phyloP scores from a whole-genome alignment of 1,140 invertebrate species.

The Hylyphantes graminicola region DNA sequence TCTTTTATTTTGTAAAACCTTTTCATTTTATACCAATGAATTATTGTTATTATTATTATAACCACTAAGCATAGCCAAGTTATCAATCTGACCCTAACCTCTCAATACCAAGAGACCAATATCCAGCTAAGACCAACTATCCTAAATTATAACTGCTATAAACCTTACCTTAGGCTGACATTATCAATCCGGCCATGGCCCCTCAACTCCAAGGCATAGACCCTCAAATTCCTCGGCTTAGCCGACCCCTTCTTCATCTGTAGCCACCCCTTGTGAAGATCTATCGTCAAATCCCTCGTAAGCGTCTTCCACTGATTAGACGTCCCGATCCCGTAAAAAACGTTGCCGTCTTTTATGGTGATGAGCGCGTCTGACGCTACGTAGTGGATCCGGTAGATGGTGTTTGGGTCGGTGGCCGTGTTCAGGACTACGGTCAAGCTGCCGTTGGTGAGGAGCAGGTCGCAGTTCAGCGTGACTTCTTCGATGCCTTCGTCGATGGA shows the following conservation, averaged over 20 bases:
- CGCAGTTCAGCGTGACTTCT: conserved; percentile 50
- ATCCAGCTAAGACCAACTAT: too few species aligned
- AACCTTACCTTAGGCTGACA: conserved; percentile 73
- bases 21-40: too few species aligned
- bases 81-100: too few species aligned
- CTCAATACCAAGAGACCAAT: too few species aligned
- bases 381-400: conserved; percentile 85
- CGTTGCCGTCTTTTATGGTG: conserved; percentile 78
- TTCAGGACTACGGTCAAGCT: conserved; percentile 82
- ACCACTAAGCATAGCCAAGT: too few species aligned
- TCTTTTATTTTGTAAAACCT: too few species aligned
- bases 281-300: conserved; percentile 88
- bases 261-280: conserved; percentile 85
- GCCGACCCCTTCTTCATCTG: conserved; percentile 77
- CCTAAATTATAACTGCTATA: too few species aligned
- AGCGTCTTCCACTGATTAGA: conserved; percentile 80
- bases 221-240: conserved; percentile 55
- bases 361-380: conserved; percentile 80
- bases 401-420: conserved; percentile 78
- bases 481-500: conserved; percentile 49
- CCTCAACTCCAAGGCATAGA: conserved; percentile 78
- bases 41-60: too few species aligned
- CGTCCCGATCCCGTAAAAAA: conserved; percentile 87
- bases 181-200: conserved; percentile 85
- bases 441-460: conserved; percentile 74